A percentile compares a stretch with the other conserved stretches of the same genome.
Evolutionary conservation across 2,888 invertebrate species (phyloP).

Genomic region (Eupithecia inturbata): DNA sequence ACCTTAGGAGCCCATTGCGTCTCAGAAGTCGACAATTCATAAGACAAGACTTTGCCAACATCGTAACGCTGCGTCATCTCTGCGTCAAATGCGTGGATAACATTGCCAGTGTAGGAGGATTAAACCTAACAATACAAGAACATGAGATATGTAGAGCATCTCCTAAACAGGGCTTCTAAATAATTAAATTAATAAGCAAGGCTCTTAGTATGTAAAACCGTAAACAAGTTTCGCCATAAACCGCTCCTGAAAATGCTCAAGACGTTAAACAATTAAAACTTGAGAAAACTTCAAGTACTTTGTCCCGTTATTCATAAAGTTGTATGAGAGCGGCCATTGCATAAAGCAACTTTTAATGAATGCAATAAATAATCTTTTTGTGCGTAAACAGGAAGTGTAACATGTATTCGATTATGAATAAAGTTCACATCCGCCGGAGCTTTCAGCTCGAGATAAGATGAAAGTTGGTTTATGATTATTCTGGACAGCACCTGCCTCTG

Average conservation of each 20-base stretch:
- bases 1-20: background rate
- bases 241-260: background rate
- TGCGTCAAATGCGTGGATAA: background rate
- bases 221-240: conserved; percentile 9
- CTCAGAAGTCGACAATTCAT: background rate
- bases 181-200: background rate
- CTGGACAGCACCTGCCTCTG: background rate
- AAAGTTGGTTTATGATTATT: background rate
- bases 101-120: background rate
- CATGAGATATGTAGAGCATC: background rate
- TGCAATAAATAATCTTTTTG: conserved; percentile 44
- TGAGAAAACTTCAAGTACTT: conserved; percentile 36
- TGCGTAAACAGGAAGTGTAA: conserved; percentile 47
- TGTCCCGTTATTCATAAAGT: conserved; percentile 35
- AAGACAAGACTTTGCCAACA: no score
- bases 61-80: no score
- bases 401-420: conserved; percentile 39
- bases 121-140: background rate
- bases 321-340: conserved; percentile 36
- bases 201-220: background rate
- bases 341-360: conserved; percentile 44
- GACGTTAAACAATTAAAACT: conserved; percentile 19
- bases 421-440: conserved; percentile 36
- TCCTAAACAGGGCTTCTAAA: background rate
- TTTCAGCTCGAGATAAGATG: conserved; percentile 11